Base-by-base conservation (phyloP, 1,140 invertebrate species). In the Platyura marginata region DNA sequence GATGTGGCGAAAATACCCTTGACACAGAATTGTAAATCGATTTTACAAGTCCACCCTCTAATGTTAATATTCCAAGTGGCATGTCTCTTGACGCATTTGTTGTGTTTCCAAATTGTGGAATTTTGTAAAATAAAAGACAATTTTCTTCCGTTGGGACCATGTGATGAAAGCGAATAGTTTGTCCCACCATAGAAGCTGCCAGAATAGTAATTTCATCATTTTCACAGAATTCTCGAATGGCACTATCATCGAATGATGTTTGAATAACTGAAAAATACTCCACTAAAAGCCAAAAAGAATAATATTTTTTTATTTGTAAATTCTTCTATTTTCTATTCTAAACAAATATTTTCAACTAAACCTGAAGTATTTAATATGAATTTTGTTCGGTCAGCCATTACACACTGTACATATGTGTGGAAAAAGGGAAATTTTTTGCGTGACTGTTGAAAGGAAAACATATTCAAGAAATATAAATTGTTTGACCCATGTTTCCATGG, bases 11-110 rank as follows among this genome's bases (percentile, higher is more conserved):
- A 48, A 54, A 61, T 40, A 61, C 54, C 48, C 57, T 54, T 45
- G 59, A 59, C 51, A 61, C 53, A 41, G 59, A 61, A 58, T 61
- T 61, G 47, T 61, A 61, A 54, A 61, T 61, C 47, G 59, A 61
- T 54, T 61, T 61, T 49, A 61, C 57, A 53, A 61, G 45, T 44
- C 59, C 59, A 48, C 59, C 59, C 47, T 61, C 59, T 39, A 61
- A 51, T 47, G 59, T 61, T 48, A 61, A 47, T 47, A 61, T 58
- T 48, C 59, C 59, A 47, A 61, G 46, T 19, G 36, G 40, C n/a
- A 38, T 11, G 10, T 18, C 36, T 38, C 11, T 9, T 8, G 10
- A 10, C 18, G 36, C 40, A 6, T 32, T 42, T 15, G 32, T 44
- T 6, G 22, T 39, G 35, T 16, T 47, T 5, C 49, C 54, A 47